phyloP scores from a whole-genome alignment of 2,113 vertebrate species.

The Ailurus styani region DNA sequence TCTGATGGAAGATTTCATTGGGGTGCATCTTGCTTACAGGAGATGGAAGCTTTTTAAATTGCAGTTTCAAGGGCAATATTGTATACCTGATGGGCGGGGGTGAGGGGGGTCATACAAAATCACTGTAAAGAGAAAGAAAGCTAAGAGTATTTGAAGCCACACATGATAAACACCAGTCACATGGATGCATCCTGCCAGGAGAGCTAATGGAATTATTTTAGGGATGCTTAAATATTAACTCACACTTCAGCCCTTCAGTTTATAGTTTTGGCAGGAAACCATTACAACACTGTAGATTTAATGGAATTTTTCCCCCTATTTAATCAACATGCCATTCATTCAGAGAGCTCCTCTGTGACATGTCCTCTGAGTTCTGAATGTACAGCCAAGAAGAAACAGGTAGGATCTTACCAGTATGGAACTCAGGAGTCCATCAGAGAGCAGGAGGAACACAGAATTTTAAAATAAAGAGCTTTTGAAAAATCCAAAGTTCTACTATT shows the following conservation, averaged over 20 bases:
- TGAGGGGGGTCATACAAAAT: not conserved
- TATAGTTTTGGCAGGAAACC: not conserved
- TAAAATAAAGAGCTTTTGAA: not conserved
- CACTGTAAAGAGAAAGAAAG: not conserved
- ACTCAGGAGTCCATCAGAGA: not conserved
- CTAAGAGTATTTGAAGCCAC: not conserved
- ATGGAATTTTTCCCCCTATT: not conserved
- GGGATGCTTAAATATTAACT: conserved; percentile 18
- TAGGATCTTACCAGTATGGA: not conserved
- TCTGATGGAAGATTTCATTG: not conserved
- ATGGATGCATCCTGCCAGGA: not conserved
- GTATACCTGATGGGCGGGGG: not conserved
- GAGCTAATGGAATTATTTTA: not conserved
- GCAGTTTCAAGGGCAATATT: not conserved
- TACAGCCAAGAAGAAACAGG: not conserved
- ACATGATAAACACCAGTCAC: not conserved
- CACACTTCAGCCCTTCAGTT: not conserved
- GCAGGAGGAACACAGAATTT: not conserved
- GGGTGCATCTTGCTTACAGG: not conserved
- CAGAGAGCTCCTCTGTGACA: not conserved
- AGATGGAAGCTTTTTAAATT: not conserved
- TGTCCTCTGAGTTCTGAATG: not conserved
- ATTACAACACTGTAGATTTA: not conserved
- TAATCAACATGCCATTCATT: not conserved
- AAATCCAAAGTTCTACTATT: not conserved